Percentiles rank a stretch among this genome's conserved stretches.
These are phyloP conservation scores for Sebastes matsubarae DNA, from an alignment of 2,797 vertebrate genomes.

Conservation along the genomic window DNA sequence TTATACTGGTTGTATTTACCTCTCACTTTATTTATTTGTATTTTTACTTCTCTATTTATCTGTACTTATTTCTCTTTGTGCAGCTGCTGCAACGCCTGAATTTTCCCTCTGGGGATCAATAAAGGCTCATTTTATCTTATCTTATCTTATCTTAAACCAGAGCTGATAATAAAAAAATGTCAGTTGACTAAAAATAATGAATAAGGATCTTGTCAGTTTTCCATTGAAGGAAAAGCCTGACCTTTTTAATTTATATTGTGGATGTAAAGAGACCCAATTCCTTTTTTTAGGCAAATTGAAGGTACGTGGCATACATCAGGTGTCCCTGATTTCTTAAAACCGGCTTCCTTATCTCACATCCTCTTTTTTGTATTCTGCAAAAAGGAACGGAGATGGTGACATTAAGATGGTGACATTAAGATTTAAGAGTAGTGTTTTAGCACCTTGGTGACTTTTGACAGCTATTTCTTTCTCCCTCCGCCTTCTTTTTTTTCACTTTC, in stretches of 20 bases:
- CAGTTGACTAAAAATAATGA: slow-evolving; percentile 43
- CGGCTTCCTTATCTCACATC: slow-evolving; percentile 44
- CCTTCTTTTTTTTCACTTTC: slow-evolving; percentile 58
- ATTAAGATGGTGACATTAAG: slow-evolving; percentile 74
- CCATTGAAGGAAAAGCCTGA: slow-evolving; percentile 49
- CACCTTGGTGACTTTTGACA: slow-evolving; percentile 67
- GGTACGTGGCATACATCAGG: slow-evolving; percentile 17
- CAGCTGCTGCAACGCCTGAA: neutral
- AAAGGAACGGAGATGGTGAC: slow-evolving; percentile 60
- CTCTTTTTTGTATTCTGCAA: slow-evolving; percentile 22
- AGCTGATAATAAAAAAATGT: slow-evolving; percentile 29
- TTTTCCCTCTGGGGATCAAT: neutral
- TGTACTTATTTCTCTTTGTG: neutral
- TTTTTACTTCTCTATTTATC: neutral
- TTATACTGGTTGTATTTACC: neutral
- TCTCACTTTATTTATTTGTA: neutral
- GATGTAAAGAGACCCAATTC: slow-evolving; percentile 29
- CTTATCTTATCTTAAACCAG: neutral
- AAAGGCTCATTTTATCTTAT: neutral
- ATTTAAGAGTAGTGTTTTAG: slow-evolving; percentile 71
- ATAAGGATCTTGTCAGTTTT: slow-evolving; percentile 53
- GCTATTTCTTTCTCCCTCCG: slow-evolving; percentile 48
- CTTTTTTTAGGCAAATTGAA: slow-evolving; percentile 19
- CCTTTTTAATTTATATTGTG: slow-evolving; percentile 57
- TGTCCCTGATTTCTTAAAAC: slow-evolving; percentile 32